Base-by-base conservation (phyloP, 2,888 invertebrate genomes). In the Tipula helvola region DNA sequence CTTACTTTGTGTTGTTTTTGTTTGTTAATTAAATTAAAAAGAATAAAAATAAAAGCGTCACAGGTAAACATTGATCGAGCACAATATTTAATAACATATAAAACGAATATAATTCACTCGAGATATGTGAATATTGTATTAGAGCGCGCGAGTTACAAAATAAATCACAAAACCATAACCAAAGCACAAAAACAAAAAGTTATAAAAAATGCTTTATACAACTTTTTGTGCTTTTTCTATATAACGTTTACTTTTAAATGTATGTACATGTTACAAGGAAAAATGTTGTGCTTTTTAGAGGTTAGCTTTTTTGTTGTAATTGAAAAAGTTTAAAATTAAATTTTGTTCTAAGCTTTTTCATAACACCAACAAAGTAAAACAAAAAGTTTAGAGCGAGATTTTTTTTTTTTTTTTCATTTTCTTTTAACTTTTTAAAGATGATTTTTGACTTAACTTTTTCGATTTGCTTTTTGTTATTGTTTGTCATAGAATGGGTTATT, bases 261-360 rank as follows among this genome's bases (percentile, higher is more conserved):
- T 57, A 39, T 28, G 28, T 28, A 28, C 28, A 39, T 39, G 8
- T 5, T 57, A 57, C 12, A 57, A 57, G 4, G 16, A 57, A 47
- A 57, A 16, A 57, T 57, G n/a, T n/a, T 57, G n/a, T 52, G 47
- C 47, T 57, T 57, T 16, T 5, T 71, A 28, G 71, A 71, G 28
- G 71, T 71, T 71, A 10, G 3, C 4, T 28, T 8, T 16, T 71
- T 71, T 71, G 71, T 71, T 71, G 71, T 71, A 71, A 71, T 71
- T 71, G 71, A 71, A 71, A 71, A 71, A 71, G 71, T 71, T 71
- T 71, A 71, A 71, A 71, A 71, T 71, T 71, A 71, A 71, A 71
- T 71, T 71, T 71, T 7, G 8, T 28, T 7, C 28, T 28, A 71
- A 71, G 71, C 71, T 71, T 71, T 71, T 28, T 71, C 71, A 10